Conservation (phyloP, 2,797 vertebrate species). For the Pantherophis alleghaniensis region DNA sequence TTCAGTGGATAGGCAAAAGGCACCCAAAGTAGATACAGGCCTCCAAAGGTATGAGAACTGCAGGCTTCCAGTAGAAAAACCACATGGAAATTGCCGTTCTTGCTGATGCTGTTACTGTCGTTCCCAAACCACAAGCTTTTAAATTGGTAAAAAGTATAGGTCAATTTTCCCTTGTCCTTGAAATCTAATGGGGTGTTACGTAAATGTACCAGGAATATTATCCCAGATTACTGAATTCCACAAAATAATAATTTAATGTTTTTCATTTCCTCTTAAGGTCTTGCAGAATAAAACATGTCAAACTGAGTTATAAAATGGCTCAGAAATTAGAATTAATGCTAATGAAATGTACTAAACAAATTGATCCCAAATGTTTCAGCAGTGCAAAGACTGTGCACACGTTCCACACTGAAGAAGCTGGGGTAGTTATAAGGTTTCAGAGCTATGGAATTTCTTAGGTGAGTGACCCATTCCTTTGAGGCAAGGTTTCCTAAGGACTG, state of each 20-base stretch:
- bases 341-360: slow-evolving; percentile 9
- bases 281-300: slow-evolving; percentile 9
- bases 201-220: slow-evolving; percentile 17
- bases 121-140: neutral
- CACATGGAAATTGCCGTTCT: neutral
- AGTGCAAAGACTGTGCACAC: neutral
- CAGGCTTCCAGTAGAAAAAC: neutral
- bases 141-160: neutral
- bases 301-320: neutral
- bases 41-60: neutral
- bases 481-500: neutral
- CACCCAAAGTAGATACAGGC: neutral
- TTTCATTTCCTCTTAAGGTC: slow-evolving; percentile 17
- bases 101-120: neutral
- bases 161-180: neutral
- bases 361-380: slow-evolving; percentile 7
- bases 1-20: neutral
- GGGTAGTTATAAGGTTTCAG: neutral
- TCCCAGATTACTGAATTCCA: slow-evolving; percentile 20
- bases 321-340: slow-evolving; percentile 12
- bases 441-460: neutral
- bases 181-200: slow-evolving; percentile 1
- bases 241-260: slow-evolving; percentile 16
- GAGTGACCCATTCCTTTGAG: neutral
- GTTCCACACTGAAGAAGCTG: neutral